Evolutionary conservation across 1,140 invertebrate genomes (phyloP).

Genomic region (Spodoptera litura): DNA sequence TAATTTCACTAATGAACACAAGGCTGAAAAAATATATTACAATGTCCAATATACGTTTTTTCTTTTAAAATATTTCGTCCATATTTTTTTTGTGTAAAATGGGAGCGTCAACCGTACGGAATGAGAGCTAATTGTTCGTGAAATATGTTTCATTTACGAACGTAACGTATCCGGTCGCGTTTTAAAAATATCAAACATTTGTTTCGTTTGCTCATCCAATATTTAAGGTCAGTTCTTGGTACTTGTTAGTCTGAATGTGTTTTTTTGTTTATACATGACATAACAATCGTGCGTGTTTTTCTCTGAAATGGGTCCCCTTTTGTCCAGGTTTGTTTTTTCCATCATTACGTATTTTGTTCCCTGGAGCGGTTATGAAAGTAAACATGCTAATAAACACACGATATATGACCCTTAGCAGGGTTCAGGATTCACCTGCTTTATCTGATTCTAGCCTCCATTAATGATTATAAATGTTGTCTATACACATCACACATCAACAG

Average conservation of each 20-base stretch:
- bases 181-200: conserved; percentile 22
- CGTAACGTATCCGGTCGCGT: conserved; percentile 1
- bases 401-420: too few relatives aligned
- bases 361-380: too few relatives aligned
- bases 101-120: not conserved
- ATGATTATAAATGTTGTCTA: too few relatives aligned
- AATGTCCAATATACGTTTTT: too few relatives aligned
- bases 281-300: not conserved
- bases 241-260: not conserved
- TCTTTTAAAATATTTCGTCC: not conserved
- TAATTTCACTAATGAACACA: too few relatives aligned
- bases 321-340: too few relatives aligned
- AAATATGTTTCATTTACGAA: conserved; percentile 13
- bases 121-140: conserved; percentile 31
- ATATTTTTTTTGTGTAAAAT: conserved; percentile 7
- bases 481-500: too few relatives aligned
- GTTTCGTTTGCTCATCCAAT: conserved; percentile 14
- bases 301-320: not conserved
- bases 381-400: too few relatives aligned
- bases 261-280: conserved; percentile 7
- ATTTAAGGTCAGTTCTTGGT: conserved; percentile 8
- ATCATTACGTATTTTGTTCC: too few relatives aligned
- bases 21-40: too few relatives aligned
- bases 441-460: too few relatives aligned
- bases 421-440: too few relatives aligned